Percentiles rank a stretch among this genome's conserved stretches.
Evolutionary conservation across 2,888 invertebrate species (phyloP).

Genomic region (Drosophila kokeensis): DNA sequence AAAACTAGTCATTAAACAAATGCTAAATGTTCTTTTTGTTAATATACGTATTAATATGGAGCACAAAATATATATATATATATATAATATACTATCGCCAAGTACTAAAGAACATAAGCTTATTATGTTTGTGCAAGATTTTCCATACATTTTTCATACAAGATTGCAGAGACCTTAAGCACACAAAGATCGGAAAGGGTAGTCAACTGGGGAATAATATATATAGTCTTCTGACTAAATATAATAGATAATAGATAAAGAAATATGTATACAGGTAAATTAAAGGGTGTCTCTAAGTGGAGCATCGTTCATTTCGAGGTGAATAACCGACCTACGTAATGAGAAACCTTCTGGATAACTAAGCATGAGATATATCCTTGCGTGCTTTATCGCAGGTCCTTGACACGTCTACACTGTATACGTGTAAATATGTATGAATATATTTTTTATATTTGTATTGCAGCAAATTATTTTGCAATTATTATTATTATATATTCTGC

Average conservation of each 20-base stretch:
- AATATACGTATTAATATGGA: neutral
- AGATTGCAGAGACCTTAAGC: neutral
- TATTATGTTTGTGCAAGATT: neutral
- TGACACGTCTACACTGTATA: neutral
- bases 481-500: slow-evolving; percentile 16
- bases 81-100: too few relatives aligned
- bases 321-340: neutral
- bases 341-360: neutral
- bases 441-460: neutral
- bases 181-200: neutral
- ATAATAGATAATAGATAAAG: rapidly evolving
- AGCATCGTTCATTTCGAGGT: neutral
- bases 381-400: neutral
- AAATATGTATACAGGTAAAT: neutral
- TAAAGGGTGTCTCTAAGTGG: neutral
- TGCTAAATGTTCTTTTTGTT: neutral
- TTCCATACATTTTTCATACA: neutral
- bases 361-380: neutral
- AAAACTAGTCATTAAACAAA: slow-evolving; percentile 39
- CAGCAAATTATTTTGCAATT: slow-evolving; percentile 22
- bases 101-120: neutral
- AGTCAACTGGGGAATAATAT: neutral
- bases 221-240: neutral
- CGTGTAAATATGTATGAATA: slow-evolving; percentile 1
- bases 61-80: neutral